phyloP scores from a whole-genome alignment of 1,140 invertebrate species.

The Akabosia matsudoensis region DNA sequence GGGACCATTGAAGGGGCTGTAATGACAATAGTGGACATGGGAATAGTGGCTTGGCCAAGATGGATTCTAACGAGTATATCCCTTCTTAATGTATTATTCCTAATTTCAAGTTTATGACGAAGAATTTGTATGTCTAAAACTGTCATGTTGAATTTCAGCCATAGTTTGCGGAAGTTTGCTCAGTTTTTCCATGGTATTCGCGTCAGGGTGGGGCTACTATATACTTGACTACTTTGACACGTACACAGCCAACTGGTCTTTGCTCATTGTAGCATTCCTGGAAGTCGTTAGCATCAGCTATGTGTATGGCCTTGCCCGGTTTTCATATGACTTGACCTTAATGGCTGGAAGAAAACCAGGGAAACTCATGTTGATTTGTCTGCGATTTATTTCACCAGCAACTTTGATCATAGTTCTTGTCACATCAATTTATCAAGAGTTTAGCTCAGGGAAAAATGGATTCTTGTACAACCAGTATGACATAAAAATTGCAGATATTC shows the following conservation, averaged over 20 bases:
- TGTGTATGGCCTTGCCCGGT: slow-evolving; percentile 87
- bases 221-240: slow-evolving; percentile 1
- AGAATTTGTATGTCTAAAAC: no score
- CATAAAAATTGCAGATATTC: neutral
- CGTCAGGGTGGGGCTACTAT: neutral
- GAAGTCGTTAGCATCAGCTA: slow-evolving; percentile 90
- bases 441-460: neutral
- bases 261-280: slow-evolving; percentile 89
- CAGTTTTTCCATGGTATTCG: neutral
- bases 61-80: neutral
- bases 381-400: slow-evolving; percentile 85
- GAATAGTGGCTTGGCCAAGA: neutral
- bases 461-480: neutral
- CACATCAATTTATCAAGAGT: neutral
- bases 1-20: slow-evolving; percentile 7
- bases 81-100: neutral
- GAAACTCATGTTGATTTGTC: slow-evolving; percentile 86
- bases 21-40: neutral
- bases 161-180: neutral
- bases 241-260: slow-evolving; percentile 65
- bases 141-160: neutral
- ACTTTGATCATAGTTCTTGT: slow-evolving; percentile 68
- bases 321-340: slow-evolving; percentile 86
- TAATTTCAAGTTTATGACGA: no score
- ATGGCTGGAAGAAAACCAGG: slow-evolving; percentile 85